Percentiles rank a stretch among this genome's conserved stretches.
Evolutionary conservation across 2,797 vertebrate species (phyloP).

Genomic region (Pipistrellus pipistrellus): DNA sequence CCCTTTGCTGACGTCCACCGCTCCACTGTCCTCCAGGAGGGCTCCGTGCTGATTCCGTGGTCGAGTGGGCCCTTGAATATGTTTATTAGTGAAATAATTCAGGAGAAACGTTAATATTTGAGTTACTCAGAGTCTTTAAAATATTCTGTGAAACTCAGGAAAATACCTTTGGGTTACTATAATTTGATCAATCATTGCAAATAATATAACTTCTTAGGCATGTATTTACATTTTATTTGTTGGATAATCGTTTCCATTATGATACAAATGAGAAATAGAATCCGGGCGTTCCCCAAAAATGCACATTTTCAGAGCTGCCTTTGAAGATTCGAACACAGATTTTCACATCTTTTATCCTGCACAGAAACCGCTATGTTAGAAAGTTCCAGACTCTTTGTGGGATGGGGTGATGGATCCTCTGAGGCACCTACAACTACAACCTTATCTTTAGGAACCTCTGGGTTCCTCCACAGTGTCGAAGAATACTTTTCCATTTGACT

Average conservation of each 20-base stretch:
- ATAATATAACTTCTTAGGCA: not conserved
- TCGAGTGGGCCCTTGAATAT: not conserved
- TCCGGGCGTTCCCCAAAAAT: not conserved
- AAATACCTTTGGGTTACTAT: not conserved
- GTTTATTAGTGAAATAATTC: slow-evolving; percentile 16
- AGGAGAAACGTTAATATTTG: not conserved
- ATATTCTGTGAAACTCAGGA: not conserved
- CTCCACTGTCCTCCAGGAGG: not conserved
- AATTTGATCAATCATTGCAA: not conserved
- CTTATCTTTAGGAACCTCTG: not conserved
- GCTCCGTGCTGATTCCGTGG: not conserved
- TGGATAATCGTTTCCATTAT: not conserved
- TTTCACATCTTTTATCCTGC: not conserved
- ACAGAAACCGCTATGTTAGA: not conserved
- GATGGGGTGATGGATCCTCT: not conserved
- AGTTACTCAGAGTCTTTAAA: not conserved
- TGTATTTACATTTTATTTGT: not conserved
- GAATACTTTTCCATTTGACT: not conserved
- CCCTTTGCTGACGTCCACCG: not conserved
- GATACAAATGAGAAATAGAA: too few species aligned
- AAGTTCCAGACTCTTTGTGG: not conserved
- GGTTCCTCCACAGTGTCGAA: not conserved
- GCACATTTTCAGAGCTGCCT: not conserved
- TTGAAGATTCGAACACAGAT: not conserved
- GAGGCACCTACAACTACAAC: not conserved